These are phyloP conservation scores for Calephelis perditalis DNA, from an alignment of 2,888 invertebrate species.

Conservation along the genomic window DNA sequence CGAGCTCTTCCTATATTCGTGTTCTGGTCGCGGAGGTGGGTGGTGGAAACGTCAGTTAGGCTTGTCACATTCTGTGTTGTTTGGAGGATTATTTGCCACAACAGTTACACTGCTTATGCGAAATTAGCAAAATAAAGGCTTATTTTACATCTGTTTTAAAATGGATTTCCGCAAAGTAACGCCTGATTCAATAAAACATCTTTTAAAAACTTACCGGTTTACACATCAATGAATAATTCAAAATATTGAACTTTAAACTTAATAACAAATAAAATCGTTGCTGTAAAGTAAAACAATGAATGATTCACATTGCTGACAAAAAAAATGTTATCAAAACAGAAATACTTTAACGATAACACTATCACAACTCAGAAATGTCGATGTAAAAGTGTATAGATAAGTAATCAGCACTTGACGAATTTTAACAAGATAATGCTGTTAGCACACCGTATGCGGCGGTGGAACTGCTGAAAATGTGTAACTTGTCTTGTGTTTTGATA, in stretches of 20 bases:
- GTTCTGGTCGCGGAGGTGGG: no score
- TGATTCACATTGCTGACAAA: neutral
- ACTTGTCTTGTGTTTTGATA: neutral
- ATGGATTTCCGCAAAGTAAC: no score
- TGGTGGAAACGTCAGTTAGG: no score
- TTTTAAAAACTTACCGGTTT: neutral
- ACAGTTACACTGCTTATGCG: no score
- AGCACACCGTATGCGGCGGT: slow-evolving; percentile 26
- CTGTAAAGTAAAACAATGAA: neutral
- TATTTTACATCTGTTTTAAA: no score
- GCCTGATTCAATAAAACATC: no score
- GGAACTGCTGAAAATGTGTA: slow-evolving; percentile 44
- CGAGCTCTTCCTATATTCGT: no score
- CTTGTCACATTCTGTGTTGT: no score
- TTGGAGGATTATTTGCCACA: no score
- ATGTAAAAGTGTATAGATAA: slow-evolving; percentile 44
- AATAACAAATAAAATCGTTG: slow-evolving; percentile 4
- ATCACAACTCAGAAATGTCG: slow-evolving; percentile 34
- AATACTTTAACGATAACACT: slow-evolving; percentile 19
- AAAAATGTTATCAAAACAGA: slow-evolving; percentile 6
- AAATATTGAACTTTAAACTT: neutral
- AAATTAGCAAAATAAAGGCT: no score
- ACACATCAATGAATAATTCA: neutral
- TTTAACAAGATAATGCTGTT: slow-evolving; percentile 18
- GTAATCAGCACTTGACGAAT: slow-evolving; percentile 25